phyloP scores from a whole-genome alignment of 2,888 invertebrate species.

The Cloeon dipterum region DNA sequence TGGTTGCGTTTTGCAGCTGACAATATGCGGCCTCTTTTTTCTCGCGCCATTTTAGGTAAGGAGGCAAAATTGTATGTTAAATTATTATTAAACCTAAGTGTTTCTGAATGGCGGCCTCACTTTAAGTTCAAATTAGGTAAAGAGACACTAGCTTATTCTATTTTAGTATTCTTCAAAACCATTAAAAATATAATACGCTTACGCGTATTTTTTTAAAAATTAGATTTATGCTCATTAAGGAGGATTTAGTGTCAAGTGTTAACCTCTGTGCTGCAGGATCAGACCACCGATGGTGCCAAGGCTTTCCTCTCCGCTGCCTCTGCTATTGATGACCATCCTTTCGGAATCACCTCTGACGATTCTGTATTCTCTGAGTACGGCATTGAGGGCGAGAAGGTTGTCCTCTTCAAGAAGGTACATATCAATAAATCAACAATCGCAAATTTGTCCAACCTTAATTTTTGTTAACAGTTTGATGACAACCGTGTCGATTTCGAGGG shows the following conservation, averaged over 20 bases:
- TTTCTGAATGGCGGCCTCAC: too few species aligned
- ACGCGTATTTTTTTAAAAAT: too few species aligned
- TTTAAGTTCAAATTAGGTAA: too few species aligned
- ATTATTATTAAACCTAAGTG: too few species aligned
- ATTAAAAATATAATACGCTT: too few species aligned
- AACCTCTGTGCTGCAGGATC: constrained; percentile 30
- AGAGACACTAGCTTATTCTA: neutral
- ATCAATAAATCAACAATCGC: constrained; percentile 1
- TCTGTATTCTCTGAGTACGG: constrained; percentile 59
- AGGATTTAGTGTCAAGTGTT: too few species aligned
- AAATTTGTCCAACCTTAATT: neutral
- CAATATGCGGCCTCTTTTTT: too few species aligned
- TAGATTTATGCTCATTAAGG: too few species aligned
- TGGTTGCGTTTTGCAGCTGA: too few species aligned
- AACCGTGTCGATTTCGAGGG: constrained; percentile 48
- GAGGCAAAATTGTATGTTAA: too few species aligned
- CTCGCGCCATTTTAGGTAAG: too few species aligned
- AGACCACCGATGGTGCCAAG: constrained; percentile 56
- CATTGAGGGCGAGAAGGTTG: constrained; percentile 50
- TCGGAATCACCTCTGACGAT: constrained; percentile 62
- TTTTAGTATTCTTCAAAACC: neutral
- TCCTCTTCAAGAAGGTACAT: constrained; percentile 77
- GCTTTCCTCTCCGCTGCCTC: constrained; percentile 60
- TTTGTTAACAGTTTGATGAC: constrained; percentile 51
- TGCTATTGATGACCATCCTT: constrained; percentile 64